Base-by-base conservation (phyloP, 2,113 vertebrate species). In the Cyprinus carpio region DNA sequence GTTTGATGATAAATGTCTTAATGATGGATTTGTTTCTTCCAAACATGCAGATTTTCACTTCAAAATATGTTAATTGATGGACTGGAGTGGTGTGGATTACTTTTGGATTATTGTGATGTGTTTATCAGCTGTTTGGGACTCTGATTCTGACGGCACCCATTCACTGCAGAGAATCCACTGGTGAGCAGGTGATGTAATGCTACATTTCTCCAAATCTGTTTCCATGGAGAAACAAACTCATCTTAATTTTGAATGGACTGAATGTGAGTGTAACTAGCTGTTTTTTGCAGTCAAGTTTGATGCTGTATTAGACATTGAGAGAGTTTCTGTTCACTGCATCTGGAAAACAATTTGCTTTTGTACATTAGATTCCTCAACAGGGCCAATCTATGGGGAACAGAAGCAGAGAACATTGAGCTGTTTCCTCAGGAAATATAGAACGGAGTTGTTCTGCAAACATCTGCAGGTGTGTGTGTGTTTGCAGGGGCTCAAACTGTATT, bases 381-480 rank as follows among this genome's bases (percentile, higher is more conserved):
- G 40, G 40, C 15, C 16, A 31, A 54, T 75, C 46, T 76, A 54
- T 31, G 27, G 9, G 54, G 75, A 77, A 10, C 49, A 12, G 43
- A 25, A 23, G 54, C 18, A 20, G 54, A 56, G 20, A 76, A 56
- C 75, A 76, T 31, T 76, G 49, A 56, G 9, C 23, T 23, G n/a
- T 15, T 31, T 29, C 54, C 46, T 46, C 40, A 13, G 12, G 11
- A 75, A 75, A 75, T 0, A 25, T 23, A 74, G 23, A 74, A 23
- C 3, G 31, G 7, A 15, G 13, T 13, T 29, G 25, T 75, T 75
- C 16, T 75, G 40, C 72, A 75, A 75, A 75, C 37, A 15, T 49
- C 49, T 76, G 75, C 75, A 76, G 75, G 16, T 25, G n/a, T n/a
- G 18, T 75, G 46, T 29, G 46, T 75, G 46, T 76, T 51, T 76